These are phyloP conservation scores for Pemphigus obesinymphae DNA, from an alignment of 1,140 invertebrate genomes.

Conservation along the genomic window DNA sequence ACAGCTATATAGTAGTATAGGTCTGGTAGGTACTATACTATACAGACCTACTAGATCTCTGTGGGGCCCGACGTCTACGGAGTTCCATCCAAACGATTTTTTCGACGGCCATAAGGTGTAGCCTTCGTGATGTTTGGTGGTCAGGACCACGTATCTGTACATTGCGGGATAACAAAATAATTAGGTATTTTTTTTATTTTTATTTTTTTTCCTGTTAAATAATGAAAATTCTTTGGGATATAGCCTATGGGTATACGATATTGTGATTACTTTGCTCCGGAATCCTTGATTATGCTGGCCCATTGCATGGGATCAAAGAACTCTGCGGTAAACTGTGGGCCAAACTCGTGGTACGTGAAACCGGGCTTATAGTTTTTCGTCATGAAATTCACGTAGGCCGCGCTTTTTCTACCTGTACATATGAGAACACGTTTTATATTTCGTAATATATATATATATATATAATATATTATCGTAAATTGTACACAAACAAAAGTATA, in stretches of 20 bases:
- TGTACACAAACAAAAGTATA: too few species aligned
- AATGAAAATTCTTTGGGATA: too few species aligned
- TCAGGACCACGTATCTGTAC: slow-evolving; percentile 77
- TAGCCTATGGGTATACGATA: too few species aligned
- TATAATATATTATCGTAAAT: too few species aligned
- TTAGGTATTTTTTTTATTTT: too few species aligned
- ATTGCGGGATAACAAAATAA: too few species aligned
- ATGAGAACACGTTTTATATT: too few species aligned
- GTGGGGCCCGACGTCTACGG: slow-evolving; percentile 77
- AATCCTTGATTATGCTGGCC: slow-evolving; percentile 67
- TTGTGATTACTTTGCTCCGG: slow-evolving; percentile 70
- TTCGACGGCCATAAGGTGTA: slow-evolving; percentile 84
- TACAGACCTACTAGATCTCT: slow-evolving; percentile 68
- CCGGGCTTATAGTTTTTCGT: slow-evolving; percentile 69
- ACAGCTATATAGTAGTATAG: too few species aligned
- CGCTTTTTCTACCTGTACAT: not conserved
- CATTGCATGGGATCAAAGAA: slow-evolving; percentile 74
- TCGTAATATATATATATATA: not conserved
- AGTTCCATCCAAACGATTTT: slow-evolving; percentile 85
- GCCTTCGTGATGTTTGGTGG: slow-evolving; percentile 92
- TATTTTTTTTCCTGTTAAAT: too few species aligned
- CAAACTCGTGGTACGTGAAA: slow-evolving; percentile 84
- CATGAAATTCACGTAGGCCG: slow-evolving; percentile 60
- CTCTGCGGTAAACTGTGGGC: slow-evolving; percentile 71
- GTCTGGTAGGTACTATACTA: too few species aligned